Evolutionary conservation across 2,797 vertebrate species (phyloP).

Genomic region (Meda fulgida): DNA sequence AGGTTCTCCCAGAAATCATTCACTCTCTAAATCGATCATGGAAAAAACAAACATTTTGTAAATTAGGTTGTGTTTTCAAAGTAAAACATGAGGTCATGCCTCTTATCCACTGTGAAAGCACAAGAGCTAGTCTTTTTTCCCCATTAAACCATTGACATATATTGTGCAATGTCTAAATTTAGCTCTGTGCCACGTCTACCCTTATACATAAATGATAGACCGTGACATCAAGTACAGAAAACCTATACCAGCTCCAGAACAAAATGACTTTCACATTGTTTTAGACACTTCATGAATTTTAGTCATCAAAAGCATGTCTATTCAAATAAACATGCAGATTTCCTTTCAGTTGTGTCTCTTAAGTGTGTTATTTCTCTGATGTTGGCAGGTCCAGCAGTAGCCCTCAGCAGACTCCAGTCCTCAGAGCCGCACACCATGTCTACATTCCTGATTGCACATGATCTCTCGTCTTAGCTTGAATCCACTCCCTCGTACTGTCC

Average conservation of each 20-base stretch:
- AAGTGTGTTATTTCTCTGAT: not conserved
- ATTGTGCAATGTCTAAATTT: not conserved
- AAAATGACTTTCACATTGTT: not conserved
- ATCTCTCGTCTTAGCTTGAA: slow-evolving; percentile 72
- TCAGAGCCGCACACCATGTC: slow-evolving; percentile 73
- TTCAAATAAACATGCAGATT: not conserved
- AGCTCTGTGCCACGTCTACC: not conserved
- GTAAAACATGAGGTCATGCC: not conserved
- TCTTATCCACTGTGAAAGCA: not conserved
- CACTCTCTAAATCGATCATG: not conserved
- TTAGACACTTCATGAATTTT: not conserved
- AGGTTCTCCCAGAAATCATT: not conserved
- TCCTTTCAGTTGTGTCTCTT: not conserved
- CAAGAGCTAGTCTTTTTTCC: not conserved
- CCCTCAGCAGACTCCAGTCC: slow-evolving; percentile 56
- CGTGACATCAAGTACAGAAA: not conserved
- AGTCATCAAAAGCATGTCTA: not conserved
- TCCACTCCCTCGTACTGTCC: slow-evolving; percentile 73
- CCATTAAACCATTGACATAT: no score
- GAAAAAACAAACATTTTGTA: not conserved
- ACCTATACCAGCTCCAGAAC: not conserved
- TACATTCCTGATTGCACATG: slow-evolving; percentile 82
- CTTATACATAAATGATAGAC: not conserved
- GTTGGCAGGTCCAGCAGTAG: slow-evolving; percentile 78
- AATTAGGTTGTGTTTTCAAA: not conserved